Evolutionary conservation across 2,113 vertebrate species (phyloP), one percentile per base, ranked within the genome.

Genomic region (Scomber colias): DNA sequence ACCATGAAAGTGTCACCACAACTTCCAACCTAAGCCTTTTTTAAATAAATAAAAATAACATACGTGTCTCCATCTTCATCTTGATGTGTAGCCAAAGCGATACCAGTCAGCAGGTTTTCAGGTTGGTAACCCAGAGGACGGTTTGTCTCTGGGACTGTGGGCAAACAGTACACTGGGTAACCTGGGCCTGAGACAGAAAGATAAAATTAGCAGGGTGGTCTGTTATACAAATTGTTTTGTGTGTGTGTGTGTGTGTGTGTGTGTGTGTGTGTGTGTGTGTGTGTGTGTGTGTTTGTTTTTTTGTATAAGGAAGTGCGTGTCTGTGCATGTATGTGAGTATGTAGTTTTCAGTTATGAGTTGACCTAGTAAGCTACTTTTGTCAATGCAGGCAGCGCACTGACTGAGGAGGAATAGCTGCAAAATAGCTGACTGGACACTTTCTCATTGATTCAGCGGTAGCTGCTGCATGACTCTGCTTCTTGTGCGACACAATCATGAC

Each of bases 1-100:
- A 66, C 3, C 7, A 46, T 5, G 14, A 66, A 60, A 71, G 21
- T 27, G 35, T 21, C 54, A 56, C 1, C 17, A 11, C 30, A 49
- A 81, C 10, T 17, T 75, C 13, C 11, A 48, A 19, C 1, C 2
- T 2, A 56, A 71, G 11, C 8, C 10, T 1, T 27, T 27, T 27
- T 27, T 40, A 40, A 35, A 35, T 35, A 35, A 40, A 40, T 40
- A 40, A 40, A 27, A 27, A 27, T 40, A 40, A 40, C 9, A 10
- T 93, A 96, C 95, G 95, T 96, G 92, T 96, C 95, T 67, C 95
- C 95, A 49, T 96, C 95, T 59, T 96, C 95, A 61, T 96, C 95
- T 71, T 94, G 93, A 27, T 17, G 87, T 12, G 94, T 95, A 11
- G 95, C 95, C 57, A 90, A 78, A 63, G 87, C 72, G 11, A 95